These are phyloP conservation scores for Pitangus sulphuratus DNA, from an alignment of 2,797 vertebrate species.

Conservation along the genomic window DNA sequence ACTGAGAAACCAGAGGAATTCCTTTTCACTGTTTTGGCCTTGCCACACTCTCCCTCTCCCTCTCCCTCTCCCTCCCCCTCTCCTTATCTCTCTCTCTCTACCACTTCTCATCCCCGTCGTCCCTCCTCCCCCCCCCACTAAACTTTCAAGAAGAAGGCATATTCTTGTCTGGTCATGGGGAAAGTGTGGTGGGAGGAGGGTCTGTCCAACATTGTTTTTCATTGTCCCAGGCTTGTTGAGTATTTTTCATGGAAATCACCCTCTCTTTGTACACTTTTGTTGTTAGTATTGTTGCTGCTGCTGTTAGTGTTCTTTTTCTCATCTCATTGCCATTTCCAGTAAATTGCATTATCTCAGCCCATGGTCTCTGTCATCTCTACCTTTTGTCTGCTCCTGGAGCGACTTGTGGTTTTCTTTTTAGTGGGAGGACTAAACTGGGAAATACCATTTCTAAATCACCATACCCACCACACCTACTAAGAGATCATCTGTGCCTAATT, in stretches of 20 bases:
- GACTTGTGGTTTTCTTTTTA: background rate
- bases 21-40: background rate
- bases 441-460: background rate
- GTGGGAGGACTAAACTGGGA: background rate
- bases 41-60: background rate
- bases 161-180: background rate
- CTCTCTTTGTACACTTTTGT: background rate
- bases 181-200: background rate
- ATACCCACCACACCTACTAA: background rate
- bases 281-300: background rate
- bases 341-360: background rate
- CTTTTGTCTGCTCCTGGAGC: background rate
- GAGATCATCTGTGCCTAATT: background rate
- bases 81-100: background rate
- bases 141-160: too few relatives aligned
- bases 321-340: background rate
- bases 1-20: background rate
- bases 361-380: background rate
- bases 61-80: background rate
- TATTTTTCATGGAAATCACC: background rate
- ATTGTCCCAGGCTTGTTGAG: background rate
- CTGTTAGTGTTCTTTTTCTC: background rate
- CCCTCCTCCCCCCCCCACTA: too few relatives aligned
- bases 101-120: too few relatives aligned
- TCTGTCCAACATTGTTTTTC: background rate